A percentile compares a stretch with the other conserved stretches of the same genome.
phyloP scores from a whole-genome alignment of 2,888 invertebrate species.

The Neoaliturus tenellus region DNA sequence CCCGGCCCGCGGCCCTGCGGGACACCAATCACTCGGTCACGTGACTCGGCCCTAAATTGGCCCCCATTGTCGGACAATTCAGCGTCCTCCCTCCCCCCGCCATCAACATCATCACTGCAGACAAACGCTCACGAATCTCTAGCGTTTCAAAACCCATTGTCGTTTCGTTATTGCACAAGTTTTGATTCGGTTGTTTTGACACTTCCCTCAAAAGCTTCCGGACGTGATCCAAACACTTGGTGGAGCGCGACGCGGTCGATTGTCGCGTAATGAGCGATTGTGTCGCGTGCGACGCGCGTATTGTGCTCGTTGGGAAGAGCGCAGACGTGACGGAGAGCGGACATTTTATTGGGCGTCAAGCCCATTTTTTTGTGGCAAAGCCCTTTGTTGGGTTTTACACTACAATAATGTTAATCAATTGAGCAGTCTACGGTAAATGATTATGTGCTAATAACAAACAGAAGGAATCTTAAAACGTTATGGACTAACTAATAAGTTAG shows the following conservation, averaged over 20 bases:
- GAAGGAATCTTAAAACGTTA: too few relatives aligned
- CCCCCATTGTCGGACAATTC: slow-evolving; percentile 31
- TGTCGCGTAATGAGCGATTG: not conserved
- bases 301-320: not conserved
- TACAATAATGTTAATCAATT: too few relatives aligned
- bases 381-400: not conserved
- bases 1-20: slow-evolving; percentile 26
- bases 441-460: too few relatives aligned
- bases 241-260: not conserved
- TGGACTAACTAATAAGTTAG: too few relatives aligned
- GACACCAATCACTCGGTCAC: slow-evolving; percentile 41
- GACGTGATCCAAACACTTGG: not conserved
- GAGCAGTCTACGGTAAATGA: too few relatives aligned
- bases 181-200: not conserved
- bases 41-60: slow-evolving; percentile 37
- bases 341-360: not conserved
- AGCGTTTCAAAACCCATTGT: not conserved
- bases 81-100: not conserved
- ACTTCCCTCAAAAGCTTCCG: not conserved
- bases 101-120: too few relatives aligned
- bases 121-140: not conserved
- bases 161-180: not conserved
- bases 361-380: not conserved
- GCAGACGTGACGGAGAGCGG: not conserved
- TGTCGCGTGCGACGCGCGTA: not conserved